Evolutionary conservation across 1,140 invertebrate species (phyloP).

Genomic region (Drosophila funebris): DNA sequence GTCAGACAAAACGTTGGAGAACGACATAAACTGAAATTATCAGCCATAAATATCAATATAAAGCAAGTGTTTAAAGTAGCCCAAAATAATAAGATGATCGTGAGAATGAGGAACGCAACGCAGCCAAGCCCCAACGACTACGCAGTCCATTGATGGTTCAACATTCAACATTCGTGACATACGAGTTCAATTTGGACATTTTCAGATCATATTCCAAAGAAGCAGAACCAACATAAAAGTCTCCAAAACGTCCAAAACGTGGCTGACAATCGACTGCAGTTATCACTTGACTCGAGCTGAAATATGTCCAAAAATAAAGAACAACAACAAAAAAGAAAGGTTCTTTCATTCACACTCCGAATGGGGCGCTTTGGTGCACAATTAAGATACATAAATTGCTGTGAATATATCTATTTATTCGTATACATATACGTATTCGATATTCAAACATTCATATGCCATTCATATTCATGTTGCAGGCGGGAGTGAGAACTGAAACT

Average conservation of each 20-base stretch:
- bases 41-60: conserved; percentile 65
- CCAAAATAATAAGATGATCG: conserved; percentile 25
- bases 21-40: conserved; percentile 56
- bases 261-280: conserved; percentile 28
- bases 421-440: conserved; percentile 18
- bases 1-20: background rate
- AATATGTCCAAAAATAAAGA: conserved; percentile 9
- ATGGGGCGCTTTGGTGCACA: conserved; percentile 19
- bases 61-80: conserved; percentile 46
- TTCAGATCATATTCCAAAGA: background rate
- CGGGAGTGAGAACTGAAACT: background rate
- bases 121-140: background rate
- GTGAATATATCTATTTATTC: conserved; percentile 38
- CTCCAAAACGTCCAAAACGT: background rate
- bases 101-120: conserved; percentile 45
- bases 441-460: conserved; percentile 7
- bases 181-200: conserved; percentile 30
- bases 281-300: conserved; percentile 3
- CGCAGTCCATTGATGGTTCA: conserved; percentile 18
- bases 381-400: conserved; percentile 52
- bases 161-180: conserved; percentile 33
- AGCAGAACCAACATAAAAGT: background rate
- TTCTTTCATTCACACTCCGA: conserved; percentile 33
- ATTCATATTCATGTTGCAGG: conserved; percentile 17
- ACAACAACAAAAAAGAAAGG: conserved; percentile 18